Evolutionary conservation across 2,113 vertebrate genomes (phyloP), one percentile per base, ranked within the genome.

Genomic region (Poicephalus gulielmi): DNA sequence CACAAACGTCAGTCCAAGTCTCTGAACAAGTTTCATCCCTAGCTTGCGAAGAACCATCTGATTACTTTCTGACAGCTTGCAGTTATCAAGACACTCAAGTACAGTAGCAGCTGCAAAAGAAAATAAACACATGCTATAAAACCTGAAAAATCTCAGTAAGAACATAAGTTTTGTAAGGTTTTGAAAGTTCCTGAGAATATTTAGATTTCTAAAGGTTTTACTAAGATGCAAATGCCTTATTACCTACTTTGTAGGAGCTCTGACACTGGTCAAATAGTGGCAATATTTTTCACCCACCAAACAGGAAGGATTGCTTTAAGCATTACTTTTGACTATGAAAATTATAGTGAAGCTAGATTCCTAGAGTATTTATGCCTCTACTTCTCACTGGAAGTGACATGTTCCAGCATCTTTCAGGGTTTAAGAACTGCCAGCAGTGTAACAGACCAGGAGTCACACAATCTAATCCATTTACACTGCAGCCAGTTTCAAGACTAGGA

Each of bases 1-100:
- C 69, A 99, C 97, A 93, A 99, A 99, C 0, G 98, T 99, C 93
- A 99, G 97, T 6, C 99, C 99, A 17, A 99, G 98, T 12, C 99
- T 98, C 88, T 99, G 99, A 78, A 98, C 98, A 4, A 99, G 98
- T 97, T 99, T 99, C 95, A 99, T 97, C 6, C 98, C 98, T 3
- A 99, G 98, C 57, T 99, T 99, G 91, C 99, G 98, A 91, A 99
- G 98, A 93, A 97, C 98, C 68, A 98, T 98, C 94, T 99, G 98
- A 84, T 96, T 99, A 95, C 99, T 99, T 41, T 99, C 98, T 2
- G 98, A 97, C 20, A 99, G 96, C 75, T 86, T 97, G 88, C 98
- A 99, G 73, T 97, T 88, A 70, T 99, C 98, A 67, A 99, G 97
- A 89, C 98, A 98, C 74, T 96, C 95, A 4, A 99, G 98, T 15